phyloP scores from a whole-genome alignment of 2,888 invertebrate genomes.

The Limnephilus lunatus region DNA sequence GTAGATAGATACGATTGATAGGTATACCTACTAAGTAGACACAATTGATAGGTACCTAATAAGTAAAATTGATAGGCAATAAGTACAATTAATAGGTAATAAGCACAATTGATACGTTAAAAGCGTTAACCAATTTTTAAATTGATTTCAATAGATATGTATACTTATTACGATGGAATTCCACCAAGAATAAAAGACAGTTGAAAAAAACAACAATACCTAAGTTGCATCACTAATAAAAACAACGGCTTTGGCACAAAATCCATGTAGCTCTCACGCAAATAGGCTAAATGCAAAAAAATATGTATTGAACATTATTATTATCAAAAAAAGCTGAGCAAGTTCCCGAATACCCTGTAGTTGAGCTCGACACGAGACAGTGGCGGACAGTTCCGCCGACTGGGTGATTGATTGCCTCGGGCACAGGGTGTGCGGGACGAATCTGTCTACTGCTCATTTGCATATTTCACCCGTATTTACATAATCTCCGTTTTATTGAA shows the following conservation, averaged over 20 bases:
- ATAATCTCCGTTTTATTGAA: slow-evolving; percentile 50
- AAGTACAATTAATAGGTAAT: no score
- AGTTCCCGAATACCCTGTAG: slow-evolving; percentile 9
- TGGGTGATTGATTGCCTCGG: slow-evolving; percentile 59
- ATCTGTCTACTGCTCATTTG: slow-evolving; percentile 53
- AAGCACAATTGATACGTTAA: no score
- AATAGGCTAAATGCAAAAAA: neutral
- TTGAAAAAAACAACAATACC: no score
- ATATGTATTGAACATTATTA: neutral
- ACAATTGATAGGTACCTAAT: no score
- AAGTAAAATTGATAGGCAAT: no score
- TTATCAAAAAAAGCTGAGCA: neutral
- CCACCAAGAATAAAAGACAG: no score
- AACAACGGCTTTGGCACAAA: neutral
- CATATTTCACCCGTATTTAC: slow-evolving; percentile 51
- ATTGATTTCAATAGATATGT: no score
- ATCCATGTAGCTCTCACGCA: neutral
- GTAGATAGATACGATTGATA: no score
- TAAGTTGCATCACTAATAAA: no score
- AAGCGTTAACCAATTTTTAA: no score
- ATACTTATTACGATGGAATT: no score
- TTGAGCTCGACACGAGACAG: slow-evolving; percentile 35
- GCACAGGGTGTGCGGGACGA: slow-evolving; percentile 55
- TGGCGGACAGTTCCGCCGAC: slow-evolving; percentile 57
- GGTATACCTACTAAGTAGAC: no score